Conservation (phyloP, 2,797 vertebrate species). For the Lophura swinhoii region DNA sequence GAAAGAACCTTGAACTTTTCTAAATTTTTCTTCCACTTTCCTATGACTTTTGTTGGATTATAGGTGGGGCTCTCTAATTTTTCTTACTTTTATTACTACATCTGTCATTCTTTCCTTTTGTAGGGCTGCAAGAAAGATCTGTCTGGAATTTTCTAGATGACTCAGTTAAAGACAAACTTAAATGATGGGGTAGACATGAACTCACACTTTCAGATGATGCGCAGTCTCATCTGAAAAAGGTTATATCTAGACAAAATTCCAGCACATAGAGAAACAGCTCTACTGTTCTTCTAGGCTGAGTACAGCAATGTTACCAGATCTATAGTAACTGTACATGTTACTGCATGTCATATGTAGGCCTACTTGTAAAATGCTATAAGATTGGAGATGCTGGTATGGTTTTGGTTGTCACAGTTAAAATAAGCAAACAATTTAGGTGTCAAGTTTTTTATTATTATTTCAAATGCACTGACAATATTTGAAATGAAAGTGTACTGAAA, state of each 20-base stretch:
- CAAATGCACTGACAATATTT: background rate
- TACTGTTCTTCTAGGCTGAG: background rate
- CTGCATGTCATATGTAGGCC: fast-evolving
- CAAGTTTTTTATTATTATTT: background rate
- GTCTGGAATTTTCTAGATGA: background rate
- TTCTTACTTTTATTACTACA: background rate
- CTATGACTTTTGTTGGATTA: background rate
- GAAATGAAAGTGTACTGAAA: background rate
- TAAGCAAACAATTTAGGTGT: background rate
- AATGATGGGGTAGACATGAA: background rate
- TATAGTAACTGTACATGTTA: background rate
- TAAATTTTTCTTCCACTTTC: background rate
- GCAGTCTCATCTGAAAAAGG: background rate
- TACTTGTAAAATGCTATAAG: background rate
- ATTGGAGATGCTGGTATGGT: fast-evolving
- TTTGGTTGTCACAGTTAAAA: background rate
- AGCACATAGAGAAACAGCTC: background rate
- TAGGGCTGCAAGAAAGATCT: background rate
- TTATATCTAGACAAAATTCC: background rate
- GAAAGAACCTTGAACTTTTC: background rate
- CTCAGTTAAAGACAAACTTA: background rate
- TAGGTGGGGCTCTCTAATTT: background rate
- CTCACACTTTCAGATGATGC: background rate
- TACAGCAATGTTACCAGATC: background rate
- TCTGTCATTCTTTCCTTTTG: background rate